Evolutionary conservation across 2,797 vertebrate species (phyloP).

Genomic region (Centroberyx gerrardi): DNA sequence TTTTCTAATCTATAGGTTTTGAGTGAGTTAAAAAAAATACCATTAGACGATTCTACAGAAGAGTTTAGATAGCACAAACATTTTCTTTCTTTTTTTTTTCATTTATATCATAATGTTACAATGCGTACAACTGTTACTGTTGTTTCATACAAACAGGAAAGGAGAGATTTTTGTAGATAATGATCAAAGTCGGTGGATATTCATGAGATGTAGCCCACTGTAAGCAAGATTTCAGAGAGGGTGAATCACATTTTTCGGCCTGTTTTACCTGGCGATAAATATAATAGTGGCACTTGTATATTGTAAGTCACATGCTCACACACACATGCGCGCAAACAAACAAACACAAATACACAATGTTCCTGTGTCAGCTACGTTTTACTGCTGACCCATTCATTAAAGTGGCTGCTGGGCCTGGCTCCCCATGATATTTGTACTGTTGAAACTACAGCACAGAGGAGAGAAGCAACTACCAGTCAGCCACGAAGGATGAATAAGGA

Average conservation of each 20-base stretch:
- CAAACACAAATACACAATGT: neutral
- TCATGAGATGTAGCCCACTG: neutral
- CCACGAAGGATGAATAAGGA: slow-evolving; percentile 33
- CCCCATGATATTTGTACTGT: slow-evolving; percentile 24
- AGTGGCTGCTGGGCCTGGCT: slow-evolving; percentile 23
- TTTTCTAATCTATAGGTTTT: slow-evolving; percentile 38
- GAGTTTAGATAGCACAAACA: neutral
- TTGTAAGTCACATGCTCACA: neutral
- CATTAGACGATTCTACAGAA: slow-evolving; percentile 34
- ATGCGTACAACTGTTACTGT: slow-evolving; percentile 3
- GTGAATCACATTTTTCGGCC: neutral
- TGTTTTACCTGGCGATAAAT: too few relatives aligned
- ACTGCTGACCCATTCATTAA: slow-evolving; percentile 45
- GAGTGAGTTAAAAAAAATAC: slow-evolving; percentile 41
- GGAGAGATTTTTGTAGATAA: too few relatives aligned
- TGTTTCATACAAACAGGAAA: slow-evolving; percentile 3
- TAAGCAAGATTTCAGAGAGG: slow-evolving; percentile 9
- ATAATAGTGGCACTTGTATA: too few relatives aligned
- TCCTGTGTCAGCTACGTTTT: slow-evolving; percentile 1
- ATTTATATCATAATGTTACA: neutral
- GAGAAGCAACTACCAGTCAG: slow-evolving; percentile 44
- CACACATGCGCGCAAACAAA: neutral
- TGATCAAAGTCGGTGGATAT: neutral
- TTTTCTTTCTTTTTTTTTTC: too few relatives aligned
- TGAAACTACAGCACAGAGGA: slow-evolving; percentile 47